Conservation (phyloP, 1,140 invertebrate genomes). For the Procambarus clarkii region DNA sequence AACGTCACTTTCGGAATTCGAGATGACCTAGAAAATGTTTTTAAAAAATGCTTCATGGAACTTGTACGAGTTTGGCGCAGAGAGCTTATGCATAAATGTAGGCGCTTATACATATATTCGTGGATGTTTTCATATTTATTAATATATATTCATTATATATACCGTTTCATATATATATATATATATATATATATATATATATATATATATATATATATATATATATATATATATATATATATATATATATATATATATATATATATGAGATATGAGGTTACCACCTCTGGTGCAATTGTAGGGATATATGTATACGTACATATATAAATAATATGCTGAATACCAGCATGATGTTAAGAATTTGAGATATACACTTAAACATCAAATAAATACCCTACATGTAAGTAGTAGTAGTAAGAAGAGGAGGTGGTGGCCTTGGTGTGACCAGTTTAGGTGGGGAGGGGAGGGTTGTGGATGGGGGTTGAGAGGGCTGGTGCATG, state of each 20-base stretch:
- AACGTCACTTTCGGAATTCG: background rate
- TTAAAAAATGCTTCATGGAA: background rate
- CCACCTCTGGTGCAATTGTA: too few relatives aligned
- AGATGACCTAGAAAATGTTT: background rate
- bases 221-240: background rate
- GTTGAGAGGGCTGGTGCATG: background rate
- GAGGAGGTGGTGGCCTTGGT: background rate
- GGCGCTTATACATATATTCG: too few relatives aligned
- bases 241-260: background rate
- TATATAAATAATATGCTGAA: too few relatives aligned
- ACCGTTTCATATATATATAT: background rate
- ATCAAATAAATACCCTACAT: too few relatives aligned
- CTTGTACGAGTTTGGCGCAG: background rate
- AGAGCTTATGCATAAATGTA: background rate
- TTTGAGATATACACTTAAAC: too few relatives aligned
- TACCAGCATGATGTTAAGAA: too few relatives aligned
- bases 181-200: background rate
- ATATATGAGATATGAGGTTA: background rate
- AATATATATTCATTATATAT: background rate
- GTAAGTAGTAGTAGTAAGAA: background rate
- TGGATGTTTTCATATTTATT: background rate
- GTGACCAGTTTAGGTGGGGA: background rate
- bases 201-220: background rate
- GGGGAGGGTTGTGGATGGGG: background rate
- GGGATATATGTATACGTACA: too few relatives aligned